Conservation (phyloP, 1,140 invertebrate species). For the Triops cancriformis region DNA sequence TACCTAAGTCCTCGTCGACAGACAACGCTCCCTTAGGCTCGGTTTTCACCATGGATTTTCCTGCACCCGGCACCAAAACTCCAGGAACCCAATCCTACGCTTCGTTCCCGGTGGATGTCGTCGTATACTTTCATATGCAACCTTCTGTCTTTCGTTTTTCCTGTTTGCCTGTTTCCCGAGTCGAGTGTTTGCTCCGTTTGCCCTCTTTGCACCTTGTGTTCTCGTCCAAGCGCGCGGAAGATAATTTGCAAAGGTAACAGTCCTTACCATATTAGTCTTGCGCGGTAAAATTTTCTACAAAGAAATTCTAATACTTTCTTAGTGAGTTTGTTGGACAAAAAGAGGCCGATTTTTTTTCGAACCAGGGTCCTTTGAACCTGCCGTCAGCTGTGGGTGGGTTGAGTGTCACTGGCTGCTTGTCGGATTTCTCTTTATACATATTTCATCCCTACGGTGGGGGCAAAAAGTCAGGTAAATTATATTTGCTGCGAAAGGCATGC, state of each 20-base stretch:
- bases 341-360: slow-evolving; percentile 26
- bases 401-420: slow-evolving; percentile 86
- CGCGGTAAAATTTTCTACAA: neutral
- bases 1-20: slow-evolving; percentile 26
- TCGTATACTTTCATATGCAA: slow-evolving; percentile 97
- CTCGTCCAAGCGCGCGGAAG: slow-evolving; percentile 77
- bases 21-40: slow-evolving; percentile 1
- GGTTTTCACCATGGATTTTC: slow-evolving; percentile 23
- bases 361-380: slow-evolving; percentile 23
- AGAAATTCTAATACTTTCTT: neutral
- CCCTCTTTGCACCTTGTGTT: slow-evolving; percentile 90
- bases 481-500: too few relatives aligned
- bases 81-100: slow-evolving; percentile 51
- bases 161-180: slow-evolving; percentile 86
- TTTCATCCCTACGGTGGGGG: slow-evolving; percentile 93
- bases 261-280: slow-evolving; percentile 29
- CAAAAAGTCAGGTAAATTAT: slow-evolving; percentile 60
- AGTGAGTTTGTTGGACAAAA: slow-evolving; percentile 17
- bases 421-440: slow-evolving; percentile 94
- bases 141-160: slow-evolving; percentile 92
- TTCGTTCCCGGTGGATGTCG: slow-evolving; percentile 95
- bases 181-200: slow-evolving; percentile 91
- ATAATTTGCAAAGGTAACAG: slow-evolving; percentile 42
- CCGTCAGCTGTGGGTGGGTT: slow-evolving; percentile 70
- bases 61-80: slow-evolving; percentile 33